Percentiles rank a stretch among this genome's conserved stretches.
These are phyloP conservation scores for Drosophila pruinosa DNA, from an alignment of 1,140 invertebrate species.

Conservation along the genomic window DNA sequence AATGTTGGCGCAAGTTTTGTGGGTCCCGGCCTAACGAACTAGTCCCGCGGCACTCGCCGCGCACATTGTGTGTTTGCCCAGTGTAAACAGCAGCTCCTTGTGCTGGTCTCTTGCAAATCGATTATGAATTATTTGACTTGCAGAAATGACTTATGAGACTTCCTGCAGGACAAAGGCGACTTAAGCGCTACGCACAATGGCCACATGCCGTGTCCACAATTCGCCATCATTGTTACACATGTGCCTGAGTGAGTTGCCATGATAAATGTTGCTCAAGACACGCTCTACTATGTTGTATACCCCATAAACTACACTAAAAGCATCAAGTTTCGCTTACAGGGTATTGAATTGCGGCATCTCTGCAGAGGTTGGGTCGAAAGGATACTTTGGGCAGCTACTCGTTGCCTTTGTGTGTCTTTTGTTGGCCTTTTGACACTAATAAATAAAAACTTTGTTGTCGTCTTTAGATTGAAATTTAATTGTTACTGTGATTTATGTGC, in stretches of 20 bases:
- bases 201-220: conserved; percentile 32
- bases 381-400: background rate
- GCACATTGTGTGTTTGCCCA: conserved; percentile 34
- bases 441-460: conserved; percentile 47
- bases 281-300: conserved; percentile 2
- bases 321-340: background rate
- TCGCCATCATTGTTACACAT: conserved; percentile 61
- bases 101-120: conserved; percentile 53
- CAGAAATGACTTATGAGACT: conserved; percentile 81
- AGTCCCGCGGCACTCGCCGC: conserved; percentile 35
- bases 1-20: conserved; percentile 58
- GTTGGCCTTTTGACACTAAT: conserved; percentile 61
- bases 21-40: conserved; percentile 52
- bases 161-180: conserved; percentile 45
- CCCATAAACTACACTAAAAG: background rate
- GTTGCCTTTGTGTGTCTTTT: conserved; percentile 22
- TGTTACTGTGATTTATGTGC: conserved; percentile 60
- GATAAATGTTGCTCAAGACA: conserved; percentile 18
- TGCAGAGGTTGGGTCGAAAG: no score
- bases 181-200: conserved; percentile 52
- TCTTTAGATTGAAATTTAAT: conserved; percentile 55
- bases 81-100: conserved; percentile 10
- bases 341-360: background rate
- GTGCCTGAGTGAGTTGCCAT: conserved; percentile 10
- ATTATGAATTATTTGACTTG: conserved; percentile 82